Evolutionary conservation across 2,113 vertebrate genomes (phyloP).

Genomic region (Dicerorhinus sumatrensis): DNA sequence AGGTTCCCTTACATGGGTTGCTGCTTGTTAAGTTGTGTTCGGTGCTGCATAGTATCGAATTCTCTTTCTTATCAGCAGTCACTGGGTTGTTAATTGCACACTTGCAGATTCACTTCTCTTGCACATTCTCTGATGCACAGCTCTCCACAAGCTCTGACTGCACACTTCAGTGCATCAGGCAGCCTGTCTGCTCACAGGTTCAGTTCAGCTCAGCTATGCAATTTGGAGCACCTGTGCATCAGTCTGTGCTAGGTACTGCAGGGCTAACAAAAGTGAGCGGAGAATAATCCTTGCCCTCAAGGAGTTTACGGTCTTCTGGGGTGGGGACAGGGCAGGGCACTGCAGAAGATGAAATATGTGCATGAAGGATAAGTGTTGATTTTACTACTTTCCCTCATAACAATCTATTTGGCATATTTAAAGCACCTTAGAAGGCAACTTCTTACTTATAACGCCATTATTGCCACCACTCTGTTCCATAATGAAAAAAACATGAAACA

Average conservation of each 20-base stretch:
- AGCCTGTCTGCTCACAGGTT: slow-evolving; percentile 10
- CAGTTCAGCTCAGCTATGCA: neutral
- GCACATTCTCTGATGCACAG: slow-evolving; percentile 5
- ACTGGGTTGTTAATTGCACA: slow-evolving; percentile 68
- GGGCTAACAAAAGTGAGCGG: slow-evolving; percentile 13
- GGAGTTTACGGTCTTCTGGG: neutral
- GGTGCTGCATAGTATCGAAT: neutral
- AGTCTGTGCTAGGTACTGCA: neutral
- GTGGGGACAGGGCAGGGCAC: neutral
- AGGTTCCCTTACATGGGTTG: slow-evolving; percentile 68
- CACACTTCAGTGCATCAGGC: neutral
- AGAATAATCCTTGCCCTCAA: neutral
- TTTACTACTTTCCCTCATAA: slow-evolving; percentile 47
- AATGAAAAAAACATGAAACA: slow-evolving; percentile 33
- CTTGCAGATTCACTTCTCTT: slow-evolving; percentile 48
- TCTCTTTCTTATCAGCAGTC: slow-evolving; percentile 60
- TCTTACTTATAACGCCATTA: slow-evolving; percentile 38
- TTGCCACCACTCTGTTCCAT: neutral
- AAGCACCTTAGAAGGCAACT: neutral
- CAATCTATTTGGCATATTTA: slow-evolving; percentile 41
- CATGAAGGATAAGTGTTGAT: neutral
- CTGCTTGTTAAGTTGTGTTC: slow-evolving; percentile 63
- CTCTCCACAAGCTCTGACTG: slow-evolving; percentile 30
- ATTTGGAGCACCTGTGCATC: neutral
- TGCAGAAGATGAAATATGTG: neutral